Base-by-base conservation (phyloP, 2,797 vertebrate genomes). In the Coregonus sp. region DNA sequence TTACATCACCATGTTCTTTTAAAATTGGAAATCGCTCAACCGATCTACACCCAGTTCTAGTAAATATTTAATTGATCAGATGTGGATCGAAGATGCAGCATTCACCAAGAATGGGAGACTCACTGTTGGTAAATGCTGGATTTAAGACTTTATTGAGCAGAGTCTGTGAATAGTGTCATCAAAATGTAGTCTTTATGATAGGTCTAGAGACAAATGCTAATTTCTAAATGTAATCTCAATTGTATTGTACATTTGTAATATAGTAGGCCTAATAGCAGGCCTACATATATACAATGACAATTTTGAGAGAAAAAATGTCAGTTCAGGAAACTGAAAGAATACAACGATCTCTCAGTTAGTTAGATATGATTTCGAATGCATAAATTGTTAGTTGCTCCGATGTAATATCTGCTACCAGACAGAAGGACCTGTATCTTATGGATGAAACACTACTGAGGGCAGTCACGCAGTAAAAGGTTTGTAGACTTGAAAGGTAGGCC, bases 11-110 rank as follows among this genome's bases (percentile, higher is more conserved):
- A 78, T 79, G 83, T 86, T 86, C 80, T 87, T 85, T 84, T 73
- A 77, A 89, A 90, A 91, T 90, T 89, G 86, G 76, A 92, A 90
- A 83, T 70, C 87, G 83, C 73, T 86, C 85, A 86, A 83, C 79
- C 87, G 83, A 75, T 79, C 78, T 81, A 73, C 84, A 47, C 11
- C 11, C 40, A 78, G 72, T 68, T 81, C 72, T 78, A 76, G 80
- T 88, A 78, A 80, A 87, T 80, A 81, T 89, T 79, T 86, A 81
- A 87, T 91, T 86, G 70, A 88, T 85, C 78, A 85, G 73, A 78
- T 81, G 80, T 73, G 75, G 81, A 69, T 78, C 78, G 75, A 81
- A 47, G 9, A 85, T 81, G 75, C 75, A 80, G 71, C 59, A 50
- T 73, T 77, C 37, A 47, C 68, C 65, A 76, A 75, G 77, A 70